phyloP scores from a whole-genome alignment of 2,888 invertebrate genomes.

The Sturmia bella region DNA sequence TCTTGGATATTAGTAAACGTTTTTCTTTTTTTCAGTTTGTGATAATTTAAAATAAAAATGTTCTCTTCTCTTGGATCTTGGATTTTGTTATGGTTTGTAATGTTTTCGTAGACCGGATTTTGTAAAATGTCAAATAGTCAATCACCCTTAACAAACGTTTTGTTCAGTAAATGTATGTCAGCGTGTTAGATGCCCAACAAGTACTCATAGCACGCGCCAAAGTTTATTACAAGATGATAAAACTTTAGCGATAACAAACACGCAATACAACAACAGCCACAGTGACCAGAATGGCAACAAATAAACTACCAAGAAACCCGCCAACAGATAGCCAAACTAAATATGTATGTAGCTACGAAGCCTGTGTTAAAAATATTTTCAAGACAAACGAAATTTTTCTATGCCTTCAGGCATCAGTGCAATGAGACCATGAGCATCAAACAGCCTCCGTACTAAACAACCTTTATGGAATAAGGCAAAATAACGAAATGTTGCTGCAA shows the following conservation, averaged over 20 bases:
- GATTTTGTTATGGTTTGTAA: no score
- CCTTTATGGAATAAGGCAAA: not conserved
- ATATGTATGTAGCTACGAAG: conserved; percentile 27
- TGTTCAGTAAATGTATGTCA: conserved; percentile 38
- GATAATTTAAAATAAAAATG: no score
- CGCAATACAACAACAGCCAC: conserved; percentile 66
- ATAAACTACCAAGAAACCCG: conserved; percentile 38
- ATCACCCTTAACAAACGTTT: no score
- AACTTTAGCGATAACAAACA: conserved; percentile 74
- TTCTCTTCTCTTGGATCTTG: no score
- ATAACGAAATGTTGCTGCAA: conserved; percentile 9
- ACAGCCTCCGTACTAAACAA: conserved; percentile 36
- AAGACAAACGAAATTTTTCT: not conserved
- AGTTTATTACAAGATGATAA: conserved; percentile 74
- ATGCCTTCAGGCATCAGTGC: not conserved
- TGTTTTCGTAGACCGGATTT: no score
- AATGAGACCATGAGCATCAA: not conserved
- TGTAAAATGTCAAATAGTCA: no score
- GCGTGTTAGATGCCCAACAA: conserved; percentile 53
- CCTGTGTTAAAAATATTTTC: conserved; percentile 1
- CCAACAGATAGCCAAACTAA: conserved; percentile 21
- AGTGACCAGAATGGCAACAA: conserved; percentile 35
- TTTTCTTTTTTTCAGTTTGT: no score
- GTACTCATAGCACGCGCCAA: conserved; percentile 72
- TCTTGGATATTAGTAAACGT: no score